phyloP scores from a whole-genome alignment of 2,797 vertebrate species.

The Pangasius larnaudii region DNA sequence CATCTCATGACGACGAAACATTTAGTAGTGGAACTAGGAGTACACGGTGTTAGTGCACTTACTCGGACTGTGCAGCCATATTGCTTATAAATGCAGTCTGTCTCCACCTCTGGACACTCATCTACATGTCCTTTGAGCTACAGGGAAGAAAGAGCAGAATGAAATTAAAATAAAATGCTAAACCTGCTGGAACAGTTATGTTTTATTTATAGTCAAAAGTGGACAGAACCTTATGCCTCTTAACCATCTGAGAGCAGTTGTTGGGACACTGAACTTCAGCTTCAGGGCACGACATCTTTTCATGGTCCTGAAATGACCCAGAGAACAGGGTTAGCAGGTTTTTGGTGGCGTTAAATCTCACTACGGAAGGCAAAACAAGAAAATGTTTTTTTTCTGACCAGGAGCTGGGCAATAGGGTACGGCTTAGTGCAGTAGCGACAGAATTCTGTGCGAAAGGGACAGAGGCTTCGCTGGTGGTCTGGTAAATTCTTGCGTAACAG shows the following conservation, averaged over 20 bases:
- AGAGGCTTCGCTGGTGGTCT: constrained; percentile 75
- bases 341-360: not conserved
- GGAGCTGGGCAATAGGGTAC: constrained; percentile 44
- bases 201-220: not conserved
- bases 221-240: constrained; percentile 79
- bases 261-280: constrained; percentile 83
- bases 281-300: constrained; percentile 78
- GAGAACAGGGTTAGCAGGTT: constrained; percentile 6
- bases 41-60: constrained; percentile 20
- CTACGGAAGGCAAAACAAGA: not conserved
- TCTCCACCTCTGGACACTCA: constrained; percentile 79
- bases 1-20: not conserved
- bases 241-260: constrained; percentile 79
- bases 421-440: constrained; percentile 63
- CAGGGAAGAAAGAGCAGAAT: not conserved
- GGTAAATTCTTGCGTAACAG: constrained; percentile 78
- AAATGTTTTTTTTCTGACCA: constrained; percentile 43
- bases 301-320: constrained; percentile 76
- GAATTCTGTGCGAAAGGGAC: constrained; percentile 76
- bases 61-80: constrained; percentile 83
- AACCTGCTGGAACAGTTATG: not conserved
- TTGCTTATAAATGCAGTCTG: constrained; percentile 81
- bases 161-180: not conserved
- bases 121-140: constrained; percentile 76
- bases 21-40: not conserved